Base-by-base conservation (phyloP, 2,113 vertebrate genomes). In the Geococcyx californianus region DNA sequence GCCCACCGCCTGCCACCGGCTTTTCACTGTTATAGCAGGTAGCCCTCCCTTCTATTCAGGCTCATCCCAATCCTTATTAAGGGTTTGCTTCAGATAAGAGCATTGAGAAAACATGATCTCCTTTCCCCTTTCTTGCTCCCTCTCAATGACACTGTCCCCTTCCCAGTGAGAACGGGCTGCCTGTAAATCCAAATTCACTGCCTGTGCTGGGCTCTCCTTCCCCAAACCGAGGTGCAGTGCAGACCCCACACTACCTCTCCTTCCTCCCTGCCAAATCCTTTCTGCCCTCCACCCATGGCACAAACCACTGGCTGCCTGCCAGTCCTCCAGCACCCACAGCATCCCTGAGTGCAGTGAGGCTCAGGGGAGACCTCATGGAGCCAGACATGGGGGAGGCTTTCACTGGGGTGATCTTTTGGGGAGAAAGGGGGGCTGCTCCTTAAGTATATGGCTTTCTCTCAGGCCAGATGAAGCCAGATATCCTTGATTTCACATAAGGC, bases 11-110 rank as follows among this genome's bases (percentile, higher is more conserved):
- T 75, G 60, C 74, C 78, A 18, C 36, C 42, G 9, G 85, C 88
- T 49, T 66, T 68, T 29, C 89, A n/a, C 51, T 3, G 0, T n/a
- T 13, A 9, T 31, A 88, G 28, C 93, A 81, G 75, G 63, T 45
- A 90, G 42, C 79, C 89, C 79, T 83, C 56, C 79, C 64, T 69
- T 88, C 85, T 60, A 25, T n/a, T 90, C 40, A 2, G 72, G 90
- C 93, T 95, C 95, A 95, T 93, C 85, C 58, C 94, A 93, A 97
- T 96, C 95, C 96, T 70, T 77, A 96, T 96, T 96, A 97, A 95
- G 79, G 85, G 14, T 96, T 96, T 93, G 79, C 64, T 74, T 70
- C 79, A 77, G 75, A 86, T 96, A 93, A 97, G 90, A 97, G 92
- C 87, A 95, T 95, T 96, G 92, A 84, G 95, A n/a, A 91, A 86